These are phyloP conservation scores for Bruchidius siliquastri DNA, from an alignment of 2,888 invertebrate genomes.

Conservation along the genomic window DNA sequence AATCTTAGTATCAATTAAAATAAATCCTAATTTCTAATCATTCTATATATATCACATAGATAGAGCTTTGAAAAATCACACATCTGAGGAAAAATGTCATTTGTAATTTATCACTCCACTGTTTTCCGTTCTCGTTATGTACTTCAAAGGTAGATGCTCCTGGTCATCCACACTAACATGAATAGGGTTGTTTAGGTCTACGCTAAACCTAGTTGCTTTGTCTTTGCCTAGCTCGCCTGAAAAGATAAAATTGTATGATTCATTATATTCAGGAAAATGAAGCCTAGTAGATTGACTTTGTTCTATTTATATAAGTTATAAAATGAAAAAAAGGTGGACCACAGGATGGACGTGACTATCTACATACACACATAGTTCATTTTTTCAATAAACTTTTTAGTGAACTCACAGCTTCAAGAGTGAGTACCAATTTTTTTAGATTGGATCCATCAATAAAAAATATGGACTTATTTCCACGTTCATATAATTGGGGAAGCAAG, in stretches of 20 bases:
- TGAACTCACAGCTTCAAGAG: background rate
- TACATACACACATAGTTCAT: no score
- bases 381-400: background rate
- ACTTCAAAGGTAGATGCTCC: background rate
- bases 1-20: background rate
- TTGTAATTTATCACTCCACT: background rate
- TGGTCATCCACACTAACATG: constrained; percentile 41
- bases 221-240: constrained; percentile 13
- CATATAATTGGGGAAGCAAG: no score
- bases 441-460: no score
- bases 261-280: background rate
- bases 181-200: constrained; percentile 47
- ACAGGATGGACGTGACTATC: no score
- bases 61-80: background rate
- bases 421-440: no score
- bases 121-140: background rate
- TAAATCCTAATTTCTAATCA: background rate
- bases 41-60: background rate
- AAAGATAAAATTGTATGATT: constrained; percentile 5
- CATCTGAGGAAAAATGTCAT: background rate
- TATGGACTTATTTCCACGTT: no score
- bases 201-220: constrained; percentile 32
- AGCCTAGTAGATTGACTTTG: background rate
- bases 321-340: no score
- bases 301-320: no score